Evolutionary conservation across 2,888 invertebrate species (phyloP).

Genomic region (Catocala sponsa): DNA sequence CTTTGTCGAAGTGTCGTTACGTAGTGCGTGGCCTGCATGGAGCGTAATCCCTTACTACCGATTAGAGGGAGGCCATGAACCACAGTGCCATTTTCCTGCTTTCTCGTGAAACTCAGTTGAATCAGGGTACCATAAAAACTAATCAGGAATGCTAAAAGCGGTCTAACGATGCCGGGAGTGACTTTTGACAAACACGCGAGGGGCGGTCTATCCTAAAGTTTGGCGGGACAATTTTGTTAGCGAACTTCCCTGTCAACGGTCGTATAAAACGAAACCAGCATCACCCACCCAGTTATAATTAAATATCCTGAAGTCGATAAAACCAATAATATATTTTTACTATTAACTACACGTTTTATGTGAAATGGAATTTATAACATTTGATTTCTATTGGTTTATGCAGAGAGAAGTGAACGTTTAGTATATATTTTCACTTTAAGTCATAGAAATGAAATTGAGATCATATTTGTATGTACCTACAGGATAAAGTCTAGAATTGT

Average conservation of each 20-base stretch:
- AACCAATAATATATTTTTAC: slow-evolving; percentile 46
- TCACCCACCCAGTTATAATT: slow-evolving; percentile 60
- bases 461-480: no score
- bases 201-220: slow-evolving; percentile 57
- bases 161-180: slow-evolving; percentile 67
- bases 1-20: slow-evolving; percentile 41
- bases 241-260: slow-evolving; percentile 65
- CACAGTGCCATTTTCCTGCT: slow-evolving; percentile 53
- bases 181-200: slow-evolving; percentile 73
- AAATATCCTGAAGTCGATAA: slow-evolving; percentile 56
- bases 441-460: no score
- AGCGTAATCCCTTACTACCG: slow-evolving; percentile 45
- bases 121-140: slow-evolving; percentile 72
- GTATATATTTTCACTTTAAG: no score
- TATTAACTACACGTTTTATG: slow-evolving; percentile 35
- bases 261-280: slow-evolving; percentile 64
- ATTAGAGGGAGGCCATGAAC: slow-evolving; percentile 40
- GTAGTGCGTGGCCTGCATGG: slow-evolving; percentile 37
- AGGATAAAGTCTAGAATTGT: no score
- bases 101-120: slow-evolving; percentile 56
- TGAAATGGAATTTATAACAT: slow-evolving; percentile 13
- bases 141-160: slow-evolving; percentile 72
- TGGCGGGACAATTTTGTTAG: slow-evolving; percentile 66
- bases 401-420: no score
- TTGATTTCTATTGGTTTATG: neutral